Evolutionary conservation across 2,113 vertebrate genomes (phyloP).

Genomic region (Dipodomys spectabilis): DNA sequence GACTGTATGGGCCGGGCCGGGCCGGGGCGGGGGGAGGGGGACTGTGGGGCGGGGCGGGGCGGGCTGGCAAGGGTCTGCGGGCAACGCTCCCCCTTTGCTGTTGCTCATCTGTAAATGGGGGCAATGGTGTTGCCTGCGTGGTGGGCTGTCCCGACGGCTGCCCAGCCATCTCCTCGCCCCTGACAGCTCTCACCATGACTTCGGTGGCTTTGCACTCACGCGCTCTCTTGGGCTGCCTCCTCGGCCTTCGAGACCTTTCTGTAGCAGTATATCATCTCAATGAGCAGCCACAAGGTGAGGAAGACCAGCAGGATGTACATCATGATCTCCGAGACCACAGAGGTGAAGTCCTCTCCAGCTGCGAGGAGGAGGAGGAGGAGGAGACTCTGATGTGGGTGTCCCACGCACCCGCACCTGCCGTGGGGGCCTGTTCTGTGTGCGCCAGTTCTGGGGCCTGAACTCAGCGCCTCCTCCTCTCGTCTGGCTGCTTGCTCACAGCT

Average conservation of each 20-base stretch:
- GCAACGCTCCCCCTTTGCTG: neutral
- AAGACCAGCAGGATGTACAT: constrained; percentile 98
- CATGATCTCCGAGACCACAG: constrained; percentile 97
- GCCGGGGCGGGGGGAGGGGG: neutral
- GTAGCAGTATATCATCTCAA: constrained; percentile 99
- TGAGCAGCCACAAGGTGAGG: constrained; percentile 96
- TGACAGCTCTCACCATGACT: neutral
- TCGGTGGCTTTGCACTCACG: constrained; percentile 88
- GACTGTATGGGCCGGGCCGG: neutral
- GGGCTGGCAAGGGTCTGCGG: neutral
- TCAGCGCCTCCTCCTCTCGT: no score
- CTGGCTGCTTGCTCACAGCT: no score
- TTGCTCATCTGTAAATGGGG: neutral
- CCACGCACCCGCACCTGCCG: neutral
- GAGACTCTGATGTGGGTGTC: neutral
- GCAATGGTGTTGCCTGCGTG: neutral
- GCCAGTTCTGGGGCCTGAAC: no score
- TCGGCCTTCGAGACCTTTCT: constrained; percentile 97
- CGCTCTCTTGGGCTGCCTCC: constrained; percentile 92
- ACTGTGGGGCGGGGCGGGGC: neutral
- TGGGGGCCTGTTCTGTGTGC: no score
- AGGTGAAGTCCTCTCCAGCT: constrained; percentile 92
- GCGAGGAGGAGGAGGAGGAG: constrained; percentile 69
- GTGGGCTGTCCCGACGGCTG: neutral
- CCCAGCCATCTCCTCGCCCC: no score